These are phyloP conservation scores for Thyatira batis DNA, from an alignment of 2,888 invertebrate genomes.

Conservation along the genomic window DNA sequence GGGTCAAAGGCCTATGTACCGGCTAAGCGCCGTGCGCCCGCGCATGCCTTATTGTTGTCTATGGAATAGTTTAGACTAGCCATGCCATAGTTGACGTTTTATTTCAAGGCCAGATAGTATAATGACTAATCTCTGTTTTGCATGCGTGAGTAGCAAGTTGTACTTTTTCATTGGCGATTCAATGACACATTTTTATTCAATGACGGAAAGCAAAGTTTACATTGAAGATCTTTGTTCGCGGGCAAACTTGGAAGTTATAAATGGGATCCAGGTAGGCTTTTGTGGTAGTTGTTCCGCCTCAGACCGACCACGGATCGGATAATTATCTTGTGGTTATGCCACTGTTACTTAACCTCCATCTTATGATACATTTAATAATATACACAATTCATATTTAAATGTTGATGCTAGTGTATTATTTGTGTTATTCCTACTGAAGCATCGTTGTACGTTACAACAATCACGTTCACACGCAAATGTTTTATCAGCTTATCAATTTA, in stretches of 20 bases:
- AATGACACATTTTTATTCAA: not conserved
- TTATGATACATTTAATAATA: not conserved
- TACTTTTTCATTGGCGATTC: not conserved
- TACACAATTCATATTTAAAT: not conserved
- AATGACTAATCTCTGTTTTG: conserved; percentile 28
- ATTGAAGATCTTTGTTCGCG: not conserved
- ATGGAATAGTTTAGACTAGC: conserved; percentile 53
- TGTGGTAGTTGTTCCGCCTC: not conserved
- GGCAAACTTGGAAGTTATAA: not conserved
- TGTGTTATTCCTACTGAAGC: not conserved
- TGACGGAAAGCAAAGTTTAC: not conserved
- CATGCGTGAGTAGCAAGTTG: conserved; percentile 7
- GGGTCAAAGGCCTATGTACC: conserved; percentile 61
- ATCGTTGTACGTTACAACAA: conserved; percentile 11
- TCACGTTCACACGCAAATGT: conserved; percentile 20
- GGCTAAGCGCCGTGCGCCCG: conserved; percentile 58
- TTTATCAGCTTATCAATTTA: not conserved
- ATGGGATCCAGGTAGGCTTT: not conserved
- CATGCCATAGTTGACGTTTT: conserved; percentile 39
- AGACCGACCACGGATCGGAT: not conserved
- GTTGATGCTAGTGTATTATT: not conserved
- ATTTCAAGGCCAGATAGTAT: conserved; percentile 52
- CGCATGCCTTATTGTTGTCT: conserved; percentile 74
- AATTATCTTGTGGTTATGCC: not conserved
- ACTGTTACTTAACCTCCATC: not conserved